Evolutionary conservation across 2,113 vertebrate genomes (phyloP), one percentile per base, ranked within the genome.

Genomic region (Rana temporaria): DNA sequence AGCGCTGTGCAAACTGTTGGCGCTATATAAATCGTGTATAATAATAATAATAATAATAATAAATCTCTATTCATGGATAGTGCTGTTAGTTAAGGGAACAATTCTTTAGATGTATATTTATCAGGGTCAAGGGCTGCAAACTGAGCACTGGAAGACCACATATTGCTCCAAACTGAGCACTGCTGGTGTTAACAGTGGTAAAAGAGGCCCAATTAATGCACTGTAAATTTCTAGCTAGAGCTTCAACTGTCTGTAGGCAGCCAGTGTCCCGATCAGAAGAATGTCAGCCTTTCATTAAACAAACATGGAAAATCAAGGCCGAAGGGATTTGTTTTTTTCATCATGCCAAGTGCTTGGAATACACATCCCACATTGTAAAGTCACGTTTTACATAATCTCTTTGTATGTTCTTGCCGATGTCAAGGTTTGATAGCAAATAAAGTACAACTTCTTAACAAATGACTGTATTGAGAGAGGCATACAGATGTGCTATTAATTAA

Each of bases 401-500:
- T 57, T 34, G 12, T 73, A 57, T 32, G 24, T n/a, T 73, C 24
- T 56, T 73, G 12, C 17, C 56, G 4, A 57, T 57, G 26, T 57
- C 30, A 65, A 18, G 15, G 7, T 30, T 34, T 17, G 30, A 73
- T 57, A 19, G 14, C 24, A 57, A 70, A 70, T 20, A 5, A 55
- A 73, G 52, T 26, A 18, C 16, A 57, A 34, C 24, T 30, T 55
- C 30, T 32, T 19, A 73, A 18, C 32, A 34, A 73, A 34, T 2
- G 30, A 14, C 9, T 73, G n/a, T n/a, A 71, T 24, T 52, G 2
- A 14, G 57, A 57, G 15, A 57, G 24, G 22, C 52, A 57, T 55
- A 32, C 52, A 72, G 69, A n/a, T 72, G 70, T 34, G 53, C 30
- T 30, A 73, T 73, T 57, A 73, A 73, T 32, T 73, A 73, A 73